Evolutionary conservation across 2,888 invertebrate species (phyloP).

Genomic region (Rhorus exstirpatorius): DNA sequence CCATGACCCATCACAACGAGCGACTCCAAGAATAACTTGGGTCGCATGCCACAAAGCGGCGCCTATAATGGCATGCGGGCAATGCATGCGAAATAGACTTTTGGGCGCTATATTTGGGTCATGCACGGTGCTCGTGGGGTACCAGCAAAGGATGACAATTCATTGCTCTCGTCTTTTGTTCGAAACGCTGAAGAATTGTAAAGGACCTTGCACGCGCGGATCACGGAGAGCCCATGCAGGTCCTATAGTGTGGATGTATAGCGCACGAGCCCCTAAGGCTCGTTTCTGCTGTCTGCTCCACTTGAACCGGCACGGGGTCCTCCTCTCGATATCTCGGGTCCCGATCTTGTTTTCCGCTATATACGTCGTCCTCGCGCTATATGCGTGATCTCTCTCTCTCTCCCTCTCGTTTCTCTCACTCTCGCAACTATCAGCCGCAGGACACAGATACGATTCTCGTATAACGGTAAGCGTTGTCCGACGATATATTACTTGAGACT

Average conservation of each 20-base stretch:
- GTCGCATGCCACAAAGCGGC: background rate
- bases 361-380: constrained; percentile 41
- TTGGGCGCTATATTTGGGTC: background rate
- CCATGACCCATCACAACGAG: constrained; percentile 1
- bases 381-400: background rate
- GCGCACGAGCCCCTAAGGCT: constrained; percentile 38
- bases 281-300: constrained; percentile 63
- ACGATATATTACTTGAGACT: constrained; percentile 78
- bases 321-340: constrained; percentile 66
- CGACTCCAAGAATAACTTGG: background rate
- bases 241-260: constrained; percentile 24
- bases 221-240: constrained; percentile 54
- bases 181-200: constrained; percentile 13
- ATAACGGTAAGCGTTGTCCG: constrained; percentile 79
- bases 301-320: constrained; percentile 68
- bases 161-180: constrained; percentile 49
- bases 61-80: background rate
- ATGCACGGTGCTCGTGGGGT: background rate
- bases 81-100: background rate
- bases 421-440: constrained; percentile 64
- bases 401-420: constrained; percentile 24
- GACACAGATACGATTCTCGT: constrained; percentile 61
- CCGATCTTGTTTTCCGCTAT: constrained; percentile 71
- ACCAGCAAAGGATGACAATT: constrained; percentile 55
- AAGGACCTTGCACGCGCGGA: constrained; percentile 35